Evolutionary conservation across 2,888 invertebrate genomes (phyloP).

Genomic region (Noctua pronuba): DNA sequence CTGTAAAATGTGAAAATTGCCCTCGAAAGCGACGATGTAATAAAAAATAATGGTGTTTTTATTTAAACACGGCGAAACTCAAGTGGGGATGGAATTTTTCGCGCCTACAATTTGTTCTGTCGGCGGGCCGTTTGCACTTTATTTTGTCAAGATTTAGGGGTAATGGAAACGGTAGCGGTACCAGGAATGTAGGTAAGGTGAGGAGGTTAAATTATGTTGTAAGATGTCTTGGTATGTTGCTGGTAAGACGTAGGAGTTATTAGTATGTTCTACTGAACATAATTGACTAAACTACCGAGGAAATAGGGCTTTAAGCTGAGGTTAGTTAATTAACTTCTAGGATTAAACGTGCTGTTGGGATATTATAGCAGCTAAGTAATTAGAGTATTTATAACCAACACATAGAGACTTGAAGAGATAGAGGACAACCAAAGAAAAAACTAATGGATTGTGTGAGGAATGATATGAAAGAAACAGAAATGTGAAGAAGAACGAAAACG

Average conservation of each 20-base stretch:
- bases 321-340: neutral
- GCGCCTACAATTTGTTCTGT: constrained; percentile 73
- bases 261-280: neutral
- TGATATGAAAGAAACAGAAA: neutral
- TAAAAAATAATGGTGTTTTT: constrained; percentile 72
- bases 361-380: neutral
- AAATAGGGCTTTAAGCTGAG: neutral
- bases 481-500: neutral
- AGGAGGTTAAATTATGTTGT: constrained; percentile 31
- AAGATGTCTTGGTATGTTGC: constrained; percentile 9
- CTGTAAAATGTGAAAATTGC: constrained; percentile 62
- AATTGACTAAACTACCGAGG: neutral
- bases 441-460: neutral
- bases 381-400: neutral
- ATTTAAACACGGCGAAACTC: constrained; percentile 67
- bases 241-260: neutral
- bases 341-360: neutral
- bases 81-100: constrained; percentile 71
- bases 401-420: neutral
- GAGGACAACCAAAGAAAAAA: neutral
- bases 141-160: constrained; percentile 61
- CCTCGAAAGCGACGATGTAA: constrained; percentile 53
- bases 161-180: constrained; percentile 63
- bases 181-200: constrained; percentile 25
- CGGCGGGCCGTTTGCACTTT: constrained; percentile 71